phyloP scores from a whole-genome alignment of 2,113 vertebrate species.

The Ceyx margarethae region DNA sequence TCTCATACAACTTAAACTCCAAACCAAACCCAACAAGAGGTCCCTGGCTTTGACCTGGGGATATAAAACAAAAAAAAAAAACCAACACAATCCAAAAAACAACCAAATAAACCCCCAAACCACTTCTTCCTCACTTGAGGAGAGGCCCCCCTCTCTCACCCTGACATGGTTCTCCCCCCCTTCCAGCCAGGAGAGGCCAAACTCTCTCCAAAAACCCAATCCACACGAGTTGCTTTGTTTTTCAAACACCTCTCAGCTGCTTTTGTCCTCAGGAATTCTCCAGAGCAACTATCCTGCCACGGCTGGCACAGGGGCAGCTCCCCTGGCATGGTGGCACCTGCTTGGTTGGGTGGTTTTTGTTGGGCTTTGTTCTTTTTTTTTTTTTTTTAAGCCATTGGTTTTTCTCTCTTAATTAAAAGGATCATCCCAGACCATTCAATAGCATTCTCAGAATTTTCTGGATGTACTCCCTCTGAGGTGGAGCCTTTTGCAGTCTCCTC shows the following conservation, averaged over 20 bases:
- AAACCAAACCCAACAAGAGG: neutral
- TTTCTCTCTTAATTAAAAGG: neutral
- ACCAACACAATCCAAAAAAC: too few relatives aligned
- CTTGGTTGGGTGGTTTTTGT: neutral
- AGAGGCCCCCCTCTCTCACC: accelerated
- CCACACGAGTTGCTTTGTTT: neutral
- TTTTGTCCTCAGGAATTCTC: neutral
- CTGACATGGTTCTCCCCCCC: neutral
- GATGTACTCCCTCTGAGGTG: neutral
- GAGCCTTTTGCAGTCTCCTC: neutral
- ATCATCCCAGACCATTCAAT: neutral
- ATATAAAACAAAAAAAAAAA: neutral
- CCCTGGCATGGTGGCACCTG: neutral
- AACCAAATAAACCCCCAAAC: too few relatives aligned
- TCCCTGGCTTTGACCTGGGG: neutral
- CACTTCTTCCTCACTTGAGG: neutral
- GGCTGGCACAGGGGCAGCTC: neutral
- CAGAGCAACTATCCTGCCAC: neutral
- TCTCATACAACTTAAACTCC: neutral
- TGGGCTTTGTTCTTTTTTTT: too few relatives aligned
- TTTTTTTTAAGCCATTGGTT: neutral
- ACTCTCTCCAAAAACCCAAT: neutral
- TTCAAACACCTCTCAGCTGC: neutral
- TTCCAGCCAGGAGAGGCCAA: neutral
- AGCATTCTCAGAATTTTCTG: neutral